Conservation (phyloP, 2,888 invertebrate genomes). For the Caenorhabditis sp. region DNA sequence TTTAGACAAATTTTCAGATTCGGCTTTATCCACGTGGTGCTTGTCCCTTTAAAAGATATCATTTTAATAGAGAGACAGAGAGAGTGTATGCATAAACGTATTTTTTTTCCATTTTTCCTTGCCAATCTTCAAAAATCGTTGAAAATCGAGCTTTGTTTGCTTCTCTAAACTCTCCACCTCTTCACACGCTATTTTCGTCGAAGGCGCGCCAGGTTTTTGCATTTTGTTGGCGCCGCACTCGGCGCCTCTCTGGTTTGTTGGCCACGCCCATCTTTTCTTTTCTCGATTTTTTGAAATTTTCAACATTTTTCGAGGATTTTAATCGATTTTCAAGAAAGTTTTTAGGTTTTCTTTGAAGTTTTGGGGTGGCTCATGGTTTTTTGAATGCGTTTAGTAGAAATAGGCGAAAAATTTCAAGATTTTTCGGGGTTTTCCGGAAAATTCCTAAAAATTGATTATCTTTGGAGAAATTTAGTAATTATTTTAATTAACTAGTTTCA, state of each 20-base stretch:
- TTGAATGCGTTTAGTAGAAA: not conserved
- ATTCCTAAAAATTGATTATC: not conserved
- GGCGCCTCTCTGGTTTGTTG: not conserved
- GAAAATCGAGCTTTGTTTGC: no score
- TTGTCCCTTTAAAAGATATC: not conserved
- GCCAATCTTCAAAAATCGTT: no score
- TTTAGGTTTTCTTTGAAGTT: not conserved
- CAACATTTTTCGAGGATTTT: not conserved
- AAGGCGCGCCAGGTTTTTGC: not conserved
- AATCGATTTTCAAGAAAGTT: not conserved
- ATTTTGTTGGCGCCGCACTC: not conserved
- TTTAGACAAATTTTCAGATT: no score
- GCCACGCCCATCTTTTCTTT: not conserved
- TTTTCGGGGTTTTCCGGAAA: not conserved
- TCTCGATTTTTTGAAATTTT: not conserved
- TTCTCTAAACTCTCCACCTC: not conserved
- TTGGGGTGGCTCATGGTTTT: not conserved
- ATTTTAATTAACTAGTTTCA: not conserved
- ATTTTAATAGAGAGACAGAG: no score
- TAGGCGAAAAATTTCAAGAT: not conserved
- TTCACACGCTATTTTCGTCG: not conserved
- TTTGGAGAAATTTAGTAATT: not conserved
- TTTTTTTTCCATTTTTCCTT: no score
- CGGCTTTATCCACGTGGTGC: not conserved
- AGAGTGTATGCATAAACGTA: no score